Conservation (phyloP, 2,113 vertebrate species). For the Callorhinus ursinus region DNA sequence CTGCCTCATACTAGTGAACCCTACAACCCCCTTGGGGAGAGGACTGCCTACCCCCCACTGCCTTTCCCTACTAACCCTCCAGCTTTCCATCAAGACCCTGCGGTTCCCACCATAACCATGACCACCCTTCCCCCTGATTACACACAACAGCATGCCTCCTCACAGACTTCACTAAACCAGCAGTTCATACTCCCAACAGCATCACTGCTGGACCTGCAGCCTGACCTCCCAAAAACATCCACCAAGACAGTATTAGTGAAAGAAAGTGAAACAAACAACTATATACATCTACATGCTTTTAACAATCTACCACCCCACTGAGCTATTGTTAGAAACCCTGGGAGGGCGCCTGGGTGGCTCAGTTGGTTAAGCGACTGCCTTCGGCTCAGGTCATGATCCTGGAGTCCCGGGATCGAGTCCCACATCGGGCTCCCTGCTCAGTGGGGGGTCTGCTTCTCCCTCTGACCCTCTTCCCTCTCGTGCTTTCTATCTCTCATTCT, state of each 20-base stretch:
- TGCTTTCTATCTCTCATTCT: no score
- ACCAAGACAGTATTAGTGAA: not conserved
- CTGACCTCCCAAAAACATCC: not conserved
- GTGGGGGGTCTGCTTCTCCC: no score
- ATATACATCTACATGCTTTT: not conserved
- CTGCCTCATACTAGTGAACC: not conserved
- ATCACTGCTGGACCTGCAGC: not conserved
- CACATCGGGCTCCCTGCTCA: no score
- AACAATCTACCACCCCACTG: not conserved
- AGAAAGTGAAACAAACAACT: not conserved
- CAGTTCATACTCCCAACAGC: not conserved
- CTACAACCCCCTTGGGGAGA: not conserved
- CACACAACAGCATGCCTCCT: not conserved
- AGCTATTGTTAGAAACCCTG: not conserved
- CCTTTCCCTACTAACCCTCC: no score
- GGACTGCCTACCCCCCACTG: not conserved
- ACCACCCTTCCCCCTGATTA: not conserved
- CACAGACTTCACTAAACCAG: accelerated
- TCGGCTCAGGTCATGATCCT: no score
- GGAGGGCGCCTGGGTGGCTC: not conserved
- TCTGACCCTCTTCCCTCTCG: no score
- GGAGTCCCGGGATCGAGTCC: no score
- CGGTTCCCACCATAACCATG: not conserved
- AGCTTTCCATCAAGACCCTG: not conserved
- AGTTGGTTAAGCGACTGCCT: no score